Evolutionary conservation across 30 jellyfish, hydroid and myxozoan genomes (phyloP).

Genomic region (Nemopilema nomurai): DNA sequence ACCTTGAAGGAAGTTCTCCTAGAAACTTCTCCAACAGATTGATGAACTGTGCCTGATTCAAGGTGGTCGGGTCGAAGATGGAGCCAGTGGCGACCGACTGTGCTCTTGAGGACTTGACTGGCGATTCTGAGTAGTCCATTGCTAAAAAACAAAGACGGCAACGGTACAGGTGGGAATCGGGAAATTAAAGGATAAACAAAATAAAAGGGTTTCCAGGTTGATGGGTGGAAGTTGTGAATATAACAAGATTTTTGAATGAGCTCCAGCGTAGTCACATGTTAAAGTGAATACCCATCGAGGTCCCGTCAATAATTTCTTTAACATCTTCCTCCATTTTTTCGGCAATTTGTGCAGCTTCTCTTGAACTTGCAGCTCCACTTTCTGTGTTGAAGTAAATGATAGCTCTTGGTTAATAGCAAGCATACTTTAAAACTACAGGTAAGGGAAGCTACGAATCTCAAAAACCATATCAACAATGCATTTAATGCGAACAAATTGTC

Average conservation of each 20-base stretch:
- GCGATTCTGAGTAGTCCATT: conserved; percentile 53
- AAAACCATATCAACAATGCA: too few relatives aligned
- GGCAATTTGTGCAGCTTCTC: conserved; percentile 39
- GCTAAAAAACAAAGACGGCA: conserved; percentile 2
- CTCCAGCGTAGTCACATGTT: neutral
- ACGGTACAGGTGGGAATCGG: neutral
- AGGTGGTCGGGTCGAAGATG: conserved; percentile 61
- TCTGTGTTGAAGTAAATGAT: too few relatives aligned
- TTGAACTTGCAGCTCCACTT: neutral
- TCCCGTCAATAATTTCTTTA: conserved; percentile 53
- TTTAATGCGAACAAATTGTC: too few relatives aligned
- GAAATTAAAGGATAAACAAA: neutral
- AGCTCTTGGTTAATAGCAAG: too few relatives aligned
- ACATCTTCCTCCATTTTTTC: conserved; percentile 57
- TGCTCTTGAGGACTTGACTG: conserved; percentile 60
- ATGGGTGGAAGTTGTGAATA: too few relatives aligned
- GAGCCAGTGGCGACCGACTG: conserved; percentile 83
- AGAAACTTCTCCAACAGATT: conserved; percentile 72
- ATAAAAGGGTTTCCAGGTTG: neutral
- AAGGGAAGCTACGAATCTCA: too few relatives aligned
- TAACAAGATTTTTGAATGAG: neutral
- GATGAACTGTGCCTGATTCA: conserved; percentile 81
- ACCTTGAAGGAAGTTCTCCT: conserved; percentile 88
- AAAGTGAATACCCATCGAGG: conserved; percentile 54
- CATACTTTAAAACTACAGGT: too few relatives aligned